phyloP scores from a whole-genome alignment of 2,888 invertebrate species.

The Thecophora atra region DNA sequence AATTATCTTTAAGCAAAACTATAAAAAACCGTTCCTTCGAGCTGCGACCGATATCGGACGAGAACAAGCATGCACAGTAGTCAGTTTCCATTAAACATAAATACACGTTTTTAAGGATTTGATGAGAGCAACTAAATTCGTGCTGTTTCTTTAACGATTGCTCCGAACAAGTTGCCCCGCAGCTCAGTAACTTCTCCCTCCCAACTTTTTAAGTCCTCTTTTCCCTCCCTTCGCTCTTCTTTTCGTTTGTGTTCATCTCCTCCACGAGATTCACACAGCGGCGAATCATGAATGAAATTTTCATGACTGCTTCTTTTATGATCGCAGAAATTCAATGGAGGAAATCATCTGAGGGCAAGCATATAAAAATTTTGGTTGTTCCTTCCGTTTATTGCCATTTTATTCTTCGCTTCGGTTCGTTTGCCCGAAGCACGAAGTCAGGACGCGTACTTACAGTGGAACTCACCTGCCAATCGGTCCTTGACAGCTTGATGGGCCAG shows the following conservation, averaged over 20 bases:
- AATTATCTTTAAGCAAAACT: too few relatives aligned
- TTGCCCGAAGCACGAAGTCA: too few relatives aligned
- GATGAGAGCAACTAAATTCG: slow-evolving; percentile 13
- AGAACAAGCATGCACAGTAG: slow-evolving; percentile 9
- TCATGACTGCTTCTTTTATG: not conserved
- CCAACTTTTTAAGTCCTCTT: too few relatives aligned
- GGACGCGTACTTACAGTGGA: not conserved
- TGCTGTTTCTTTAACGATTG: slow-evolving; percentile 23
- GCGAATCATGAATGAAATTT: not conserved
- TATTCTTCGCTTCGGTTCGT: too few relatives aligned
- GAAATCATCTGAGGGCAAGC: too few relatives aligned
- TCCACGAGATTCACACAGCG: not conserved
- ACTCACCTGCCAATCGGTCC: slow-evolving; percentile 83
- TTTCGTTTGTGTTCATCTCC: too few relatives aligned
- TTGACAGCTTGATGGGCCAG: slow-evolving; percentile 85
- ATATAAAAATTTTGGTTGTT: too few relatives aligned
- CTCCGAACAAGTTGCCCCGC: not conserved
- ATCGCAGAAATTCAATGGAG: not conserved
- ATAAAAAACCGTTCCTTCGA: too few relatives aligned
- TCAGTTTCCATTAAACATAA: slow-evolving; percentile 23
- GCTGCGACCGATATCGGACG: too few relatives aligned
- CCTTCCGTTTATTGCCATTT: too few relatives aligned
- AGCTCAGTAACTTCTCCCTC: not conserved
- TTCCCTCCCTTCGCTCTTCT: too few relatives aligned
- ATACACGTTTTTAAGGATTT: slow-evolving; percentile 4